Evolutionary conservation across 2,113 vertebrate species (phyloP).

Genomic region (Eulemur rufifrons): DNA sequence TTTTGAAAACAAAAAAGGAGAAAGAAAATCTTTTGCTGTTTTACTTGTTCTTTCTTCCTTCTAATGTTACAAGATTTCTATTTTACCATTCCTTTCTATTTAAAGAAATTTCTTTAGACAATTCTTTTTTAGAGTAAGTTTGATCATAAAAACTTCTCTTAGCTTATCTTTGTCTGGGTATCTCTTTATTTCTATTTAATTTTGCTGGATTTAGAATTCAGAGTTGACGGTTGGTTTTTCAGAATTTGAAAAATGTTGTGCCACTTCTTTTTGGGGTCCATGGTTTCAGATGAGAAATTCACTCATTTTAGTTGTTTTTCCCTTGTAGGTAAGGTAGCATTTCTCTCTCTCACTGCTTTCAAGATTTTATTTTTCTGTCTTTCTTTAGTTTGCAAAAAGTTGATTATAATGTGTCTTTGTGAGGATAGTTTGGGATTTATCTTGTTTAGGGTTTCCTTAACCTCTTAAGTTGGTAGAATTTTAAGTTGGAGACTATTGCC

Average conservation of each 20-base stretch:
- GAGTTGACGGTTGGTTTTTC: neutral
- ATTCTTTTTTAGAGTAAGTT: neutral
- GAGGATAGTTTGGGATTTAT: neutral
- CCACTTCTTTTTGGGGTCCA: too few species aligned
- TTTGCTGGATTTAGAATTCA: neutral
- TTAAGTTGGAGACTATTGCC: neutral
- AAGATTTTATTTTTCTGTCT: neutral
- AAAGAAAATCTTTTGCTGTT: neutral
- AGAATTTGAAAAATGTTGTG: neutral
- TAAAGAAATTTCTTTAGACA: neutral
- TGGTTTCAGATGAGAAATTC: too few species aligned
- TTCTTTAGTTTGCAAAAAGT: neutral
- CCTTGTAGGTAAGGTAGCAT: too few species aligned
- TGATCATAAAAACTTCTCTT: neutral
- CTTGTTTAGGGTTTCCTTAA: neutral
- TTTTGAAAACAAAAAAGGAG: neutral
- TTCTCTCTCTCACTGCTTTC: too few species aligned
- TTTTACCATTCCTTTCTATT: neutral
- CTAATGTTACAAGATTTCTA: neutral
- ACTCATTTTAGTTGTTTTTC: too few species aligned
- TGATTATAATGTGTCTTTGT: neutral
- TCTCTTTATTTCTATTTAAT: neutral
- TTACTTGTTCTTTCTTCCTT: neutral
- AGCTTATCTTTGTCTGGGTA: neutral
- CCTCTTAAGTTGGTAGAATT: neutral